Conservation (phyloP, 37 sponge, comb jelly and placozoan genomes). For the Chondrilla cf. caribensis region DNA sequence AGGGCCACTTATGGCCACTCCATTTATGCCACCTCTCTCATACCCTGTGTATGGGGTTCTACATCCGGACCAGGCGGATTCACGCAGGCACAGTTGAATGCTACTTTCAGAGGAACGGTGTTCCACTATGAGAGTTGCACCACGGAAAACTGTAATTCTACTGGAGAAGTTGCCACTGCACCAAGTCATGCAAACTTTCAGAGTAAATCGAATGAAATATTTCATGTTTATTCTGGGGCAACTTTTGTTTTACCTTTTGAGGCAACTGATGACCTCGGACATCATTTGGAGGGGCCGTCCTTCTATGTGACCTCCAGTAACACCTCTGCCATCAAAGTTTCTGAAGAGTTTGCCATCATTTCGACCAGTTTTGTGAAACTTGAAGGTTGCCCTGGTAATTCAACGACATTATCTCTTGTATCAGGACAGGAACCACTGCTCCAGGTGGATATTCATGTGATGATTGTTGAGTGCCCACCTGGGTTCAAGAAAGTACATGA, state of each 20-base stretch:
- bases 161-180: slow-evolving; percentile 30
- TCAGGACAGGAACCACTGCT: not conserved
- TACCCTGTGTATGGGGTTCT: slow-evolving; percentile 53
- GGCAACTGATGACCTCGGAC: not conserved
- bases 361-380: no score
- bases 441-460: not conserved
- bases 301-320: no score
- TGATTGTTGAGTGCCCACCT: not conserved
- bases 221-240: slow-evolving; percentile 1
- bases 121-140: not conserved
- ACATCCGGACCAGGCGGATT: not conserved
- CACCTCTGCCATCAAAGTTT: no score
- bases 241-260: not conserved
- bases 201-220: not conserved
- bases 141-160: slow-evolving; percentile 1
- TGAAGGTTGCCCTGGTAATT: no score
- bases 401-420: not conserved
- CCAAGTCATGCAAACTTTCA: not conserved
- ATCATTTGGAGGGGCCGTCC: no score
- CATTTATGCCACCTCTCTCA: slow-evolving; percentile 54
- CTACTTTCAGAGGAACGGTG: not conserved
- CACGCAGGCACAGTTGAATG: not conserved
- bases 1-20: slow-evolving; percentile 19
- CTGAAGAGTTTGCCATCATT: no score
- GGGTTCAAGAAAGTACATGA: not conserved